Evolutionary conservation across 2,797 vertebrate genomes (phyloP).

Genomic region (Sebastolobus altivelis): DNA sequence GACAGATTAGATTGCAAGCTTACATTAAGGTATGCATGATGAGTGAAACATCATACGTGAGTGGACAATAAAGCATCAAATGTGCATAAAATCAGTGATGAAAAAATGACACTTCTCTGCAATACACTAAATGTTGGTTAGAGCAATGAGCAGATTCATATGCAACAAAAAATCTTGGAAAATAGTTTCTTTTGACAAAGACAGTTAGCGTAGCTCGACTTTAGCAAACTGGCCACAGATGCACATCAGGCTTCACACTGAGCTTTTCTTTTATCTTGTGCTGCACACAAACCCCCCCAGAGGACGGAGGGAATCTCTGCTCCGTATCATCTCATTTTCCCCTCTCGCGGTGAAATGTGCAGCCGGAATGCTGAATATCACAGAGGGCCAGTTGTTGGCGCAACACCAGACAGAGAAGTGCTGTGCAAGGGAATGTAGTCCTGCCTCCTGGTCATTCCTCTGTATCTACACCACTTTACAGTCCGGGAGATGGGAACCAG

Average conservation of each 20-base stretch:
- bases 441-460: conserved; percentile 44
- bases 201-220: neutral
- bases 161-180: neutral
- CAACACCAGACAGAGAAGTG: conserved; percentile 26
- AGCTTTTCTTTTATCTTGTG: conserved; percentile 13
- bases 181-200: neutral
- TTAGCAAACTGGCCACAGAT: neutral
- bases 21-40: neutral
- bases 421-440: conserved; percentile 11
- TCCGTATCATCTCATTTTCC: conserved; percentile 18
- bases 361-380: conserved; percentile 23
- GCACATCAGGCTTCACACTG: neutral
- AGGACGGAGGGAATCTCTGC: conserved; percentile 15
- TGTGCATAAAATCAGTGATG: neutral
- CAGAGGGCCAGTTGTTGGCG: conserved; percentile 29
- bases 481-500: conserved; percentile 17
- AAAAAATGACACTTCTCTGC: neutral
- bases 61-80: neutral
- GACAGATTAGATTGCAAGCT: neutral
- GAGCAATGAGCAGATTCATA: neutral
- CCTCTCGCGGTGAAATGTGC: conserved; percentile 27
- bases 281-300: neutral
- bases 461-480: conserved; percentile 22
- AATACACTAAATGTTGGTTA: neutral
- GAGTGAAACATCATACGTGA: neutral